These are phyloP conservation scores for Lasioglossum lativentre DNA, from an alignment of 2,888 invertebrate species.

Conservation along the genomic window DNA sequence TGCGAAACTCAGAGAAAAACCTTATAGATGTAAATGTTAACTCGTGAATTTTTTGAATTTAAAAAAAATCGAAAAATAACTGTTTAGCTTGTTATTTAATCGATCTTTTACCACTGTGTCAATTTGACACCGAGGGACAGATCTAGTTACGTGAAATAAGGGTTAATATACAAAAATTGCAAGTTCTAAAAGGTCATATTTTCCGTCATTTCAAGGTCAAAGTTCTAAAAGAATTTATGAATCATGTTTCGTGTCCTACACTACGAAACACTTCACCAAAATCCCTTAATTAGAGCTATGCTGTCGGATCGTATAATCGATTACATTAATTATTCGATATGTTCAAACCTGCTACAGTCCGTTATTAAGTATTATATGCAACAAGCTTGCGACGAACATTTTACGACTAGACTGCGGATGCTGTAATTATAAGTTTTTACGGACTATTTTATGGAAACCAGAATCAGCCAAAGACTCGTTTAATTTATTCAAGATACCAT, in stretches of 20 bases:
- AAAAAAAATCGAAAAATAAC: no score
- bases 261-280: neutral
- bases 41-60: no score
- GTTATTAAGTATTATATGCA: neutral
- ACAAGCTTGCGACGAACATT: neutral
- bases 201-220: no score
- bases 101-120: no score
- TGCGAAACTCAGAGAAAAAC: no score
- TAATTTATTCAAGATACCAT: neutral
- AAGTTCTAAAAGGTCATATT: no score
- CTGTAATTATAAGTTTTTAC: neutral
- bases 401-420: neutral
- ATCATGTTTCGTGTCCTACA: neutral
- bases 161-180: no score
- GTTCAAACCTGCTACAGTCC: neutral
- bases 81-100: no score
- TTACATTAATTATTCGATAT: neutral
- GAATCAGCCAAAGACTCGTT: neutral
- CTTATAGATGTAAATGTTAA: no score
- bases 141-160: no score
- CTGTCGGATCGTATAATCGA: neutral
- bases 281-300: neutral
- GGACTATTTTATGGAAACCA: neutral
- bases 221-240: no score
- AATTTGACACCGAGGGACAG: no score